Conservation (phyloP, 2,888 invertebrate genomes). For the Dermolepida albohirtum region DNA sequence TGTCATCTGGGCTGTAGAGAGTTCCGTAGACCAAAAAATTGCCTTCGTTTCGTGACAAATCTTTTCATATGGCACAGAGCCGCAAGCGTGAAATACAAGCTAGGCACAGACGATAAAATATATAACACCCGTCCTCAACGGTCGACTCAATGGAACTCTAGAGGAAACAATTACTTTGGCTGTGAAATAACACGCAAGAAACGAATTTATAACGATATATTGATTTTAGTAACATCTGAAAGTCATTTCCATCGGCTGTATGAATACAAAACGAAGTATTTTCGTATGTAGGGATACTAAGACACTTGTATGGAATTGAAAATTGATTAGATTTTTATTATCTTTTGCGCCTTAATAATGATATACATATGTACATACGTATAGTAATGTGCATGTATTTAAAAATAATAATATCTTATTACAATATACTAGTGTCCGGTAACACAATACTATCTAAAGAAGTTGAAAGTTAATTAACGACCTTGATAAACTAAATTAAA, state of each 20-base stretch:
- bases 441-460: no score
- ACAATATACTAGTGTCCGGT: no score
- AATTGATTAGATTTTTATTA: no score
- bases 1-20: conserved; percentile 46
- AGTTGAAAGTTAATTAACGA: no score
- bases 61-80: conserved; percentile 47
- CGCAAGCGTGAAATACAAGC: conserved; percentile 52
- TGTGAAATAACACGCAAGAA: conserved; percentile 53
- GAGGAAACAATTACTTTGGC: conserved; percentile 54
- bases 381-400: no score
- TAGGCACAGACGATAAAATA: conserved; percentile 46
- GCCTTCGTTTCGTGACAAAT: conserved; percentile 50
- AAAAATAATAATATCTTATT: no score
- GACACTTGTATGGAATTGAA: background rate
- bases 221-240: conserved; percentile 47
- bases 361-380: no score
- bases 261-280: conserved; percentile 16
- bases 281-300: conserved; percentile 16
- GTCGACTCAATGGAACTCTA: conserved; percentile 47
- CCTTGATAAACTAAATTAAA: no score
- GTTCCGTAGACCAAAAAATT: conserved; percentile 52
- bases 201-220: conserved; percentile 56
- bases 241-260: conserved; percentile 27
- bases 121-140: conserved; percentile 48
- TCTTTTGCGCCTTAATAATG: no score